Percentiles rank a stretch among this genome's conserved stretches.
These are phyloP conservation scores for Ernsta delagoae DNA, from an alignment of 2,888 invertebrate species.

Conservation along the genomic window DNA sequence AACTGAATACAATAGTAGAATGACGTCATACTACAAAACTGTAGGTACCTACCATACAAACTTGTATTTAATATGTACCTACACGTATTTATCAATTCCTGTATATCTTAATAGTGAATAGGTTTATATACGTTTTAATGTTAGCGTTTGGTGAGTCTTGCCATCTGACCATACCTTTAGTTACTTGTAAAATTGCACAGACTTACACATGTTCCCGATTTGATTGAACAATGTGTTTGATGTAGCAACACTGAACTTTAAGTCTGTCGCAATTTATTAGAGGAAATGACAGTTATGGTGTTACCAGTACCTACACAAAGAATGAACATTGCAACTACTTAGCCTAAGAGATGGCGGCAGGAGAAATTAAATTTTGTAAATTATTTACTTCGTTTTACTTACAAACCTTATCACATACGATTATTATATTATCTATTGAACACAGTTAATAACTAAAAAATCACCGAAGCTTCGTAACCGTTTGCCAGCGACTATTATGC, in stretches of 20 bases:
- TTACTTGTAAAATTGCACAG: slow-evolving; percentile 58
- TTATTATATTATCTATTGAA: too few relatives aligned
- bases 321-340: slow-evolving; percentile 71
- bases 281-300: slow-evolving; percentile 67
- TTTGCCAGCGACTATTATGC: too few relatives aligned
- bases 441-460: too few relatives aligned
- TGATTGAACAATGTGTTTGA: slow-evolving; percentile 12
- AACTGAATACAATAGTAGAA: slow-evolving; percentile 8
- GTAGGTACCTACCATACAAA: slow-evolving; percentile 3
- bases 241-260: slow-evolving; percentile 41
- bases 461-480: too few relatives aligned
- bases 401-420: too few relatives aligned
- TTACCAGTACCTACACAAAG: slow-evolving; percentile 80
- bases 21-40: not conserved
- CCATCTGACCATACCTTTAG: slow-evolving; percentile 72
- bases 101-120: slow-evolving; percentile 20
- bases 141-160: slow-evolving; percentile 83
- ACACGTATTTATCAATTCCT: slow-evolving; percentile 19
- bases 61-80: slow-evolving; percentile 15
- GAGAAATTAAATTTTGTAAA: slow-evolving; percentile 82
- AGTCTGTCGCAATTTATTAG: slow-evolving; percentile 56
- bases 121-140: slow-evolving; percentile 53
- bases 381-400: slow-evolving; percentile 62
- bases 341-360: slow-evolving; percentile 78
- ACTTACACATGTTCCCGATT: slow-evolving; percentile 46